Evolutionary conservation across 2,888 invertebrate species (phyloP), one percentile per base, ranked within the genome.

Genomic region (Melinaea marsaeus): DNA sequence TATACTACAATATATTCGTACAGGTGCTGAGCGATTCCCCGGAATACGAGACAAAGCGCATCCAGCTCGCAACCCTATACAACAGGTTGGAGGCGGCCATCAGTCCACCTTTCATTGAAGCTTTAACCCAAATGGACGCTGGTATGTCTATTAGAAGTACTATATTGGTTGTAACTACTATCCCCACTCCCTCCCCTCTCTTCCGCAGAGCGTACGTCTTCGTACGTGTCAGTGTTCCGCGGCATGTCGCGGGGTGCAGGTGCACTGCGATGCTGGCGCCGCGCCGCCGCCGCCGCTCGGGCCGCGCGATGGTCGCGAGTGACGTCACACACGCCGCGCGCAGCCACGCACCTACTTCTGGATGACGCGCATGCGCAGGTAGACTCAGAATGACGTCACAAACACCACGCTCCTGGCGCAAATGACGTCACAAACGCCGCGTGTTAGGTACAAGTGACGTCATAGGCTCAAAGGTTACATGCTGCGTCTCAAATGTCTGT

Each of bases 41-140:
- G 0, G 95, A 95, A 79, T 94, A 94, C 69, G 95, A 95, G 72
- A 93, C 92, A 57, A 93, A 95, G 74, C 92, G 93, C 63, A 75
- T 94, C n/a, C 97, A 97, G 76, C 85, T 99, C 37, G 98, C 98
- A 81, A 96, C 95, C 0, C 89, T 98, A 61, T 98, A 98, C 84
- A 98, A 98, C 84, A 92, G 98, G 13, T 84, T 99, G 2, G 98
- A 99, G 84, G 98, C 98, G 0, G 93, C 97, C 70, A 93, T 97
- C 0, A 98, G 97, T 74, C 96, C 98, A 0, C 94, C 94, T 55
- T 92, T 99, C 3, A 95, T 98, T 0, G 95, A 96, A 73, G 96
- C 97, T 0, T 95, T 99, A 72, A 95, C 96, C 1, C 79, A 82
- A 11, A 84, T 84, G 83, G 81, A 88, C 48, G 78, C 85, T 0